Base-by-base conservation (phyloP, 2,888 invertebrate species). In the Limenitis camilla region DNA sequence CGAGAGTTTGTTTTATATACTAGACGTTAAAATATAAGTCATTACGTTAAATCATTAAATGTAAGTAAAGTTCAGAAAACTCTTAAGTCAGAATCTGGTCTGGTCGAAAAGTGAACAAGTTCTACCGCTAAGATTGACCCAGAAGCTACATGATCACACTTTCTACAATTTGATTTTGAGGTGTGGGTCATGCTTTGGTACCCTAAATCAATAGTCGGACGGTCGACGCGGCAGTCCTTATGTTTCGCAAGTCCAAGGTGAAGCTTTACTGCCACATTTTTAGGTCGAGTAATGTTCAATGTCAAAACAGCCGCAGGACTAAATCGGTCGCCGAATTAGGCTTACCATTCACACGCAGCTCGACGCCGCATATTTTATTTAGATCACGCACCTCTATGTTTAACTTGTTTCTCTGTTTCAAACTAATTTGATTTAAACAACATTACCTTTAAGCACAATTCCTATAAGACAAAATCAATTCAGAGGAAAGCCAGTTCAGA, bases 171-270 rank as follows among this genome's bases (percentile, higher is more conserved):
- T 19, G 19, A 19, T 19, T 19, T 1, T 3, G 19, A 19, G 19
- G 19, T 19, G 19, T 45, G 53, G 53, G 45, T 52, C 51, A 54
- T 42, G 47, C 44, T 57, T 52, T 47, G 33, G 52, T 44, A 54
- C 40, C 45, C 60, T 49, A 62, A n/a, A 76, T 74, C 74, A 81
- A 83, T 82, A 76, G 76, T 65, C 71, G 68, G 67, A 71, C 71
- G 71, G 70, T 67, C 76, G 73, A 69, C 71, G 76, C 76, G 73
- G 69, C 70, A 77, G 68, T 72, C 72, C 73, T 72, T 70, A 67
- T 68, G 68, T 78, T 80, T 81, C 64, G 78, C 81, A 75, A 82
- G 80, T 69, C 71, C 82, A 82, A 82, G 83, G 83, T 78, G 73
- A 78, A 62, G 61, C 58, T 66, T 63, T 64, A 62, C 62, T 60